Percentiles rank a stretch among this genome's conserved stretches.
phyloP scores from a whole-genome alignment of 2,888 invertebrate genomes.

The Panzeria rudis region DNA sequence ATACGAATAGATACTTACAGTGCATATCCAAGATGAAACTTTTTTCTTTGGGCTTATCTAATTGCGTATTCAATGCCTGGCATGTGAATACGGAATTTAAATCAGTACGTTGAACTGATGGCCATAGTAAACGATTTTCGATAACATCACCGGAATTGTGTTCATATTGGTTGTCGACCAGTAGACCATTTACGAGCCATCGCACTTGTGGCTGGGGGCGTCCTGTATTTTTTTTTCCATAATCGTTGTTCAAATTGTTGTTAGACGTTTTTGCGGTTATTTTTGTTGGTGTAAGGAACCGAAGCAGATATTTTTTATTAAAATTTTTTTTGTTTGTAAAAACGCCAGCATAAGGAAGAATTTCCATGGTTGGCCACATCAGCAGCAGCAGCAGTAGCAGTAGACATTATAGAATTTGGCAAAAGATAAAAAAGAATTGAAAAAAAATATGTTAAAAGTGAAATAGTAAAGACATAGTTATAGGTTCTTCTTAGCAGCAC shows the following conservation, averaged over 20 bases:
- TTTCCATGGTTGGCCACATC: constrained; percentile 56
- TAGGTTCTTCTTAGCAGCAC: constrained; percentile 48
- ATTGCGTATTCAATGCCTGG: constrained; percentile 92
- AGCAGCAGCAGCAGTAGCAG: constrained; percentile 38
- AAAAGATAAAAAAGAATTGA: constrained; percentile 21
- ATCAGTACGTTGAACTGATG: constrained; percentile 90
- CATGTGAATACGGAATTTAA: constrained; percentile 94
- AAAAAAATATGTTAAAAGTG: constrained; percentile 36
- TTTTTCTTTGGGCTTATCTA: constrained; percentile 91
- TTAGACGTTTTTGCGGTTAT: constrained; percentile 50
- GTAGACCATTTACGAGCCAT: constrained; percentile 92
- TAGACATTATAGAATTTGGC: constrained; percentile 46
- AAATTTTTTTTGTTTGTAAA: constrained; percentile 27
- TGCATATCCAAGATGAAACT: constrained; percentile 91
- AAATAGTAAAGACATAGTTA: constrained; percentile 29
- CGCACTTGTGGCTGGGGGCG: constrained; percentile 92
- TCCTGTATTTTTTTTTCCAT: constrained; percentile 81
- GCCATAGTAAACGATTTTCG: constrained; percentile 91
- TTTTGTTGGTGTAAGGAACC: constrained; percentile 33
- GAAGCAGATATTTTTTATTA: constrained; percentile 18
- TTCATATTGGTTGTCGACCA: constrained; percentile 92
- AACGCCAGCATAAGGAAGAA: constrained; percentile 54
- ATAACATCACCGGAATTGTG: constrained; percentile 94
- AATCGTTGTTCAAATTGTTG: constrained; percentile 33
- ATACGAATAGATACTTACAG: constrained; percentile 86